These are phyloP conservation scores for Tenthredo distinguenda DNA, from an alignment of 2,888 invertebrate genomes.

Conservation along the genomic window DNA sequence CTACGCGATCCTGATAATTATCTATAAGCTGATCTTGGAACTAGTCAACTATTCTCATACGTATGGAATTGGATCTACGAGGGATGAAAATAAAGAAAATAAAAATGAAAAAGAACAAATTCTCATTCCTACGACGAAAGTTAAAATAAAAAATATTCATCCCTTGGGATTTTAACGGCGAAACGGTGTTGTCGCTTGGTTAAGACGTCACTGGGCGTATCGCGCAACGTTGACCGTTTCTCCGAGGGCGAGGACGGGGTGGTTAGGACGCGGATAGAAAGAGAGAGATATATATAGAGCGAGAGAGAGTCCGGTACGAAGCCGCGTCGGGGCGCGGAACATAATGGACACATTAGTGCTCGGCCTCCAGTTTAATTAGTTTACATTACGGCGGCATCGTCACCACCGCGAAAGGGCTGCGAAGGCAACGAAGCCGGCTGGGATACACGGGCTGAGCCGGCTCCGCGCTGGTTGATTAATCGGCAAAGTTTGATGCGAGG, in stretches of 20 bases:
- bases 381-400: constrained; percentile 76
- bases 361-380: constrained; percentile 76
- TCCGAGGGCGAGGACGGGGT: constrained; percentile 49
- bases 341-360: constrained; percentile 77
- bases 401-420: constrained; percentile 68
- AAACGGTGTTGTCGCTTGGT: neutral
- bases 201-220: constrained; percentile 39
- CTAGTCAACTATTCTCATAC: neutral
- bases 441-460: constrained; percentile 40
- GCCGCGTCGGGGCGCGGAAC: constrained; percentile 67
- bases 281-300: constrained; percentile 59
- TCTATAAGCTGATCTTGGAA: neutral
- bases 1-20: neutral
- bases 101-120: no score
- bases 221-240: constrained; percentile 33
- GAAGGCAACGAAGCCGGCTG: constrained; percentile 48
- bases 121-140: neutral
- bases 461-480: constrained; percentile 72
- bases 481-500: constrained; percentile 76
- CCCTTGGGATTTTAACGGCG: neutral
- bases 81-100: neutral
- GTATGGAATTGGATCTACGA: neutral
- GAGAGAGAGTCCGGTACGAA: constrained; percentile 65
- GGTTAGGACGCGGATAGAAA: constrained; percentile 56
- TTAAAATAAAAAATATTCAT: neutral